Evolutionary conservation across 2,113 vertebrate genomes (phyloP).

Genomic region (Gymnogyps californianus): DNA sequence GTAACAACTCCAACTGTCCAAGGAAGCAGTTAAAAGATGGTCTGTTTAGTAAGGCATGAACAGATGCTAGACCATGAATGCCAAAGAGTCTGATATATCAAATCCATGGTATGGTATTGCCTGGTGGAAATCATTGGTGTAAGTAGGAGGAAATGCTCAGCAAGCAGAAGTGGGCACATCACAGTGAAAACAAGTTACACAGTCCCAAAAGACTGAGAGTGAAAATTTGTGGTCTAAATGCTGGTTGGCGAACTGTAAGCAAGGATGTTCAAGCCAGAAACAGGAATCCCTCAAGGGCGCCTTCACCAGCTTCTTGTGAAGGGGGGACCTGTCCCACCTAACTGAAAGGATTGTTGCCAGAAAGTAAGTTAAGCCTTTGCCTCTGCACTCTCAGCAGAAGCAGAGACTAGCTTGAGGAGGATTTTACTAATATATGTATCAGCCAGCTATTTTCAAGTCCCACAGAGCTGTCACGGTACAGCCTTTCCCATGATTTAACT

Average conservation of each 20-base stretch:
- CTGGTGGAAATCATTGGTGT: not conserved
- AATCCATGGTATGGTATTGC: not conserved
- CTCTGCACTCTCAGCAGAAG: not conserved
- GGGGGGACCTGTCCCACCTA: not conserved
- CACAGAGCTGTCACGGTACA: not conserved
- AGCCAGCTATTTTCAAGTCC: not conserved
- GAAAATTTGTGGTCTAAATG: not conserved
- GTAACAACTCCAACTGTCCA: not conserved
- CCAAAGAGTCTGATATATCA: not conserved
- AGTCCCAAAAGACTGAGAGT: not conserved
- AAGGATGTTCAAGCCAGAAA: not conserved
- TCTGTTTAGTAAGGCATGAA: not conserved
- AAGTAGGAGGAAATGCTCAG: not conserved
- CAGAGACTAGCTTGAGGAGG: not conserved
- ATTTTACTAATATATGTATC: not conserved
- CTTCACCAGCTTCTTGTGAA: not conserved
- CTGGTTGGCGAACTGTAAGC: not conserved
- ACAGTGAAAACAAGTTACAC: not conserved
- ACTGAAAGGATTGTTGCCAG: not conserved
- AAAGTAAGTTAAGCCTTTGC: not conserved
- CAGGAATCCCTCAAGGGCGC: not conserved
- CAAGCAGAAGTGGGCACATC: not conserved
- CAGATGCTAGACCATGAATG: not conserved
- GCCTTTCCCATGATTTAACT: not conserved
- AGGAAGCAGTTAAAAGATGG: not conserved